phyloP scores from a whole-genome alignment of 1,140 invertebrate genomes.

The Lerema accius region DNA sequence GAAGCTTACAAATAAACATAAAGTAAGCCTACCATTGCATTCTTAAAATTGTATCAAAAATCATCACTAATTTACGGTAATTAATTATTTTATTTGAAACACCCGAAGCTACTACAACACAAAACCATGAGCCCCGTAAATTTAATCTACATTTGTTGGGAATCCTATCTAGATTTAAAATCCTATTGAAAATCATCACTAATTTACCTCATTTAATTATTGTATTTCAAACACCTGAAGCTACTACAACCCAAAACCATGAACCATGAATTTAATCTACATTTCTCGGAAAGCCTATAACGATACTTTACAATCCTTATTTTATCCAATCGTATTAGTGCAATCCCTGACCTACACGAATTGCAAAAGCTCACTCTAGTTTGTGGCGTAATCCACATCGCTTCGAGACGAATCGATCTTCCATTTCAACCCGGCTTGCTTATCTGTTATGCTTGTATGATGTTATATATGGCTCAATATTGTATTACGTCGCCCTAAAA shows the following conservation, averaged over 20 bases:
- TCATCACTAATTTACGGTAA: too few species aligned
- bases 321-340: not conserved
- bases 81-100: too few species aligned
- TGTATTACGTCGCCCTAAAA: slow-evolving; percentile 10
- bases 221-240: too few species aligned
- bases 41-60: too few species aligned
- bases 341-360: slow-evolving; percentile 22
- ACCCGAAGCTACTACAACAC: too few species aligned
- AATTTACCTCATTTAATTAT: too few species aligned
- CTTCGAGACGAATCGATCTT: slow-evolving; percentile 15
- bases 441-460: slow-evolving; percentile 25
- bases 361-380: slow-evolving; percentile 19
- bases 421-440: slow-evolving; percentile 22
- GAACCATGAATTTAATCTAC: not conserved
- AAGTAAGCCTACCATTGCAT: too few species aligned
- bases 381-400: slow-evolving; percentile 23
- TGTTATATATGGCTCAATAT: slow-evolving; percentile 14
- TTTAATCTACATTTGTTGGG: too few species aligned
- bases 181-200: too few species aligned
- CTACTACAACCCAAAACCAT: not conserved
- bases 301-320: not conserved
- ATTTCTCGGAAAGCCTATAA: not conserved
- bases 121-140: too few species aligned
- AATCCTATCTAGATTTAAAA: too few species aligned
- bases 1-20: too few species aligned